Conservation (phyloP, 2,113 vertebrate species). For the Solenodon paradoxus region DNA sequence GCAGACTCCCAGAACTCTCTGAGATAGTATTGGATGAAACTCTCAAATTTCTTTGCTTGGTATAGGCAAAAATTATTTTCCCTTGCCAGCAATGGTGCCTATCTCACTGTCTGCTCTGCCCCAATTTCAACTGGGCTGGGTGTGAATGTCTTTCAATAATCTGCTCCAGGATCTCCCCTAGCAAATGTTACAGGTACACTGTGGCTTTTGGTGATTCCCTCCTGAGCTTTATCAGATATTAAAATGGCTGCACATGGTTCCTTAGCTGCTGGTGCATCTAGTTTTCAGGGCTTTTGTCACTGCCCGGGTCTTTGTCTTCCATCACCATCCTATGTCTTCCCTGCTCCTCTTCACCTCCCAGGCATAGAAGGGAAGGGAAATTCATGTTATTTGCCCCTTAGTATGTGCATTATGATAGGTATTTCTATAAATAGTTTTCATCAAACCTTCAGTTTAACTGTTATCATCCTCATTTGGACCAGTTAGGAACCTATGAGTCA, state of each 20-base stretch:
- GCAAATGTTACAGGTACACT: neutral
- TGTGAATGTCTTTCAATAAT: neutral
- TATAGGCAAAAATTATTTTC: neutral
- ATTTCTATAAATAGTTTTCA: conserved; percentile 26
- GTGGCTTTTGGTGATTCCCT: neutral
- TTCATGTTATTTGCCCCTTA: neutral
- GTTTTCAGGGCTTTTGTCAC: neutral
- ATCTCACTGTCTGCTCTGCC: neutral
- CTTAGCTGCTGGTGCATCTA: neutral
- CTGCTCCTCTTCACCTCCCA: neutral
- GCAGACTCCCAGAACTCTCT: neutral
- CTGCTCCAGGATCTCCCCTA: neutral
- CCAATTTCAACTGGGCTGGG: neutral
- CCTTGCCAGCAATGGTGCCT: neutral
- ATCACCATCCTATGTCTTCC: neutral
- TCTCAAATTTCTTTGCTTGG: neutral
- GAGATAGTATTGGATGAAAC: neutral
- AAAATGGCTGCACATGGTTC: neutral
- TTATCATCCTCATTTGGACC: neutral
- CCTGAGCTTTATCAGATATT: neutral
- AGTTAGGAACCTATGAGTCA: neutral
- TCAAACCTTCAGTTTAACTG: neutral
- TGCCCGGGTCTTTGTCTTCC: neutral
- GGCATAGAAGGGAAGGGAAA: neutral
- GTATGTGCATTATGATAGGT: neutral